phyloP scores from a whole-genome alignment of 2,113 vertebrate species.

The Calcarius ornatus region DNA sequence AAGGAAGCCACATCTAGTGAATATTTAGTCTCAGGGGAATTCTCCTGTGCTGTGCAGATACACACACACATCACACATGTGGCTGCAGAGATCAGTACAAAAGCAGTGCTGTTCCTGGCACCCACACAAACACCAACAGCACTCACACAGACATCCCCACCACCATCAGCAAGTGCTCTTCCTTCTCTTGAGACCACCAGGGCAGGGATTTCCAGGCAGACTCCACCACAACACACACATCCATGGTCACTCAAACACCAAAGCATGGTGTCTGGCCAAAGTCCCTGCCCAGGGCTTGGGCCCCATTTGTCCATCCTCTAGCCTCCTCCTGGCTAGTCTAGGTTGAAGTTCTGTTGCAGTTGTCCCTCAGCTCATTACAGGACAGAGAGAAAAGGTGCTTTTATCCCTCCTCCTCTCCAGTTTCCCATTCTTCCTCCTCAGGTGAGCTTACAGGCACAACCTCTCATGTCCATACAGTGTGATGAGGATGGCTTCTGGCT shows the following conservation, averaged over 20 bases:
- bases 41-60: rapidly evolving
- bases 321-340: background rate
- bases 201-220: background rate
- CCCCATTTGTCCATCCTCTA: background rate
- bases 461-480: background rate
- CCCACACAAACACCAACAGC: background rate
- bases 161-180: rapidly evolving
- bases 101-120: background rate
- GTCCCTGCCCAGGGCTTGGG: background rate
- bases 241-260: rapidly evolving
- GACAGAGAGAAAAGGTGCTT: background rate
- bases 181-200: background rate
- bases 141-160: background rate
- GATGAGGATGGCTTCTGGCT: background rate
- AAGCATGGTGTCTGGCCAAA: background rate
- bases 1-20: background rate
- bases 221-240: rapidly evolving
- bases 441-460: background rate
- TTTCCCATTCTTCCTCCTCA: background rate
- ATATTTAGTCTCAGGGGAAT: background rate
- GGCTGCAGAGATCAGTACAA: background rate
- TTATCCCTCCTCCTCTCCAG: background rate
- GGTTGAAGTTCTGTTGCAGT: background rate
- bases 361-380: background rate
- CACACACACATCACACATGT: background rate